phyloP scores from a whole-genome alignment of 2,113 vertebrate species.

The Etheostoma cragini region DNA sequence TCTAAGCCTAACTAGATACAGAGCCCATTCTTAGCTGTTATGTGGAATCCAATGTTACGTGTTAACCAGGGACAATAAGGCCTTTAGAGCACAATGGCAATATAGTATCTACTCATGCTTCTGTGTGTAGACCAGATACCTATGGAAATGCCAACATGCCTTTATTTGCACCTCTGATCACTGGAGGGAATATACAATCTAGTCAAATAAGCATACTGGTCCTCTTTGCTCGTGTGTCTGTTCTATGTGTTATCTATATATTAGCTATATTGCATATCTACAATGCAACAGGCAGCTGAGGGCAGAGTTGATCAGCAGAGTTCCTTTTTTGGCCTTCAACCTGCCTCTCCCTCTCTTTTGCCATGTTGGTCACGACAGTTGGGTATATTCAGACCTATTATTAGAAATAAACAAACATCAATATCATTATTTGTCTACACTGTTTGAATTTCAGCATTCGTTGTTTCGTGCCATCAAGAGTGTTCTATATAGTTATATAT shows the following conservation, averaged over 20 bases:
- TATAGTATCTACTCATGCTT: neutral
- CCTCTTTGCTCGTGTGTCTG: neutral
- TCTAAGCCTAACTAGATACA: constrained; percentile 2
- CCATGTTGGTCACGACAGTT: neutral
- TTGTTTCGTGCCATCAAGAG: neutral
- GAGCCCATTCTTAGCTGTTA: neutral
- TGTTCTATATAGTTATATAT: neutral
- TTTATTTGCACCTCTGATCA: neutral
- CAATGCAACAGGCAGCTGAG: neutral
- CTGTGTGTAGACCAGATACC: neutral
- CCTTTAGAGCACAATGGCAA: neutral
- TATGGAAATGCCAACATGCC: neutral
- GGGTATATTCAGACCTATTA: neutral
- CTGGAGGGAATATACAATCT: neutral
- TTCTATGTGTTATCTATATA: neutral
- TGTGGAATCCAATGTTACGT: neutral
- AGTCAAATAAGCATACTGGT: neutral
- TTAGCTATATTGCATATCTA: neutral
- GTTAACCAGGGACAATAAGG: neutral
- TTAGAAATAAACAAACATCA: neutral
- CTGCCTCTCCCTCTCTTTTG: neutral
- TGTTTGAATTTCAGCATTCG: neutral
- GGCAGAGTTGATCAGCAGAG: neutral
- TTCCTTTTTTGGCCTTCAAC: neutral
- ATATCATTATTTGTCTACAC: neutral